phyloP scores from a whole-genome alignment of 2,113 vertebrate genomes.

The Helogale parvula region DNA sequence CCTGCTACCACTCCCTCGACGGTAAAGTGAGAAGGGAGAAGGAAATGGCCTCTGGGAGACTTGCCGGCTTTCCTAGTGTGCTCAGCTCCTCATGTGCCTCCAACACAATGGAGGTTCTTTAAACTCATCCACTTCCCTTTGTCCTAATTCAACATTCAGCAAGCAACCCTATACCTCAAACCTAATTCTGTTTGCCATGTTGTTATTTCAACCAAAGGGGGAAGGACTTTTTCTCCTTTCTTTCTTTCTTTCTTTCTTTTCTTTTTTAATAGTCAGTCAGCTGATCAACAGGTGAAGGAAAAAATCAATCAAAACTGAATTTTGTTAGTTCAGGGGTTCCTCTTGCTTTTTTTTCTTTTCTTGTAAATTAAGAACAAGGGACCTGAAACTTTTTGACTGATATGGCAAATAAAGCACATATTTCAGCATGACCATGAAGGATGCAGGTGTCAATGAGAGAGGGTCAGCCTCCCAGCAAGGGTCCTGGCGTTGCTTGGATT shows the following conservation, averaged over 20 bases:
- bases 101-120: background rate
- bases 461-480: background rate
- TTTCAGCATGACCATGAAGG: background rate
- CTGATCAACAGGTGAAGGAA: background rate
- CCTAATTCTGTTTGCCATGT: background rate
- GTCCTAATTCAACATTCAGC: background rate
- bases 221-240: background rate
- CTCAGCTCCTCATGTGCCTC: background rate
- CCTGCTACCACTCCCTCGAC: background rate
- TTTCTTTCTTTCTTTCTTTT: background rate
- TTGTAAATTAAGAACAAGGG: background rate
- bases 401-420: background rate
- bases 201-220: background rate
- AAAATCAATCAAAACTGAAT: background rate
- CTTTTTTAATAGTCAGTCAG: background rate
- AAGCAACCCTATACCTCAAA: background rate
- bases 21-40: background rate
- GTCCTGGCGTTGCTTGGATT: background rate
- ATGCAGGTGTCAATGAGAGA: background rate
- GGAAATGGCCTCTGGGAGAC: background rate
- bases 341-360: background rate
- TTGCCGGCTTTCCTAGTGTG: fast-evolving
- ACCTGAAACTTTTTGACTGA: background rate
- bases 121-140: background rate
- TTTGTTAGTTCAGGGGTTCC: background rate